A percentile compares a stretch with the other conserved stretches of the same genome.
Conservation (phyloP, 2,113 vertebrate genomes). For the Rhinogobius similis region DNA sequence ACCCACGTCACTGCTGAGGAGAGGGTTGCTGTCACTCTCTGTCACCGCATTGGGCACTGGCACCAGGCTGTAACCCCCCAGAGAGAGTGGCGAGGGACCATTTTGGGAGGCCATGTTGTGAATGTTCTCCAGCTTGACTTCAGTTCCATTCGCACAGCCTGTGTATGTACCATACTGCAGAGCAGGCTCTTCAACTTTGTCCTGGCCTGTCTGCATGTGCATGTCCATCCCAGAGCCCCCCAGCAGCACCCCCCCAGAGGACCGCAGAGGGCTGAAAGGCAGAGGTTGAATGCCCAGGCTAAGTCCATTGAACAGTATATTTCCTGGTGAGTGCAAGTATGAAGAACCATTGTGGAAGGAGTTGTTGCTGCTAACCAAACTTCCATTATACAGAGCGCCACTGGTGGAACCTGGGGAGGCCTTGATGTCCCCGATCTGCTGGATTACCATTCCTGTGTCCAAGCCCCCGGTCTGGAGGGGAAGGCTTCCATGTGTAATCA, state of each 20-base stretch:
- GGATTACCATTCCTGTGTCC: constrained; percentile 92
- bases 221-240: constrained; percentile 84
- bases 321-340: constrained; percentile 91
- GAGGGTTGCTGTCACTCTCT: constrained; percentile 81
- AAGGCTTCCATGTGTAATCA: constrained; percentile 79
- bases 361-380: constrained; percentile 84
- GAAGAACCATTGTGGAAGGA: constrained; percentile 91
- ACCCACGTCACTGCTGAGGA: constrained; percentile 87
- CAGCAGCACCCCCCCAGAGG: constrained; percentile 81
- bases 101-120: constrained; percentile 86
- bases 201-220: constrained; percentile 80
- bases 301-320: constrained; percentile 94
- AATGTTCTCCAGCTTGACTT: constrained; percentile 89
- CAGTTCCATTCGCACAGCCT: constrained; percentile 82
- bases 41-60: constrained; percentile 85
- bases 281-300: constrained; percentile 88
- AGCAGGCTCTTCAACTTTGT: constrained; percentile 81
- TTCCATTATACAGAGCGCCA: constrained; percentile 88
- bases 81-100: constrained; percentile 87
- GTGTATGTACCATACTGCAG: constrained; percentile 84
- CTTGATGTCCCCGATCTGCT: constrained; percentile 95
- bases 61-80: constrained; percentile 94
- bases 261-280: constrained; percentile 86
- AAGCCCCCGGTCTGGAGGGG: constrained; percentile 81
- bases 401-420: constrained; percentile 85